Evolutionary conservation across 2,113 vertebrate genomes (phyloP).

Genomic region (Gracilinanus agilis): DNA sequence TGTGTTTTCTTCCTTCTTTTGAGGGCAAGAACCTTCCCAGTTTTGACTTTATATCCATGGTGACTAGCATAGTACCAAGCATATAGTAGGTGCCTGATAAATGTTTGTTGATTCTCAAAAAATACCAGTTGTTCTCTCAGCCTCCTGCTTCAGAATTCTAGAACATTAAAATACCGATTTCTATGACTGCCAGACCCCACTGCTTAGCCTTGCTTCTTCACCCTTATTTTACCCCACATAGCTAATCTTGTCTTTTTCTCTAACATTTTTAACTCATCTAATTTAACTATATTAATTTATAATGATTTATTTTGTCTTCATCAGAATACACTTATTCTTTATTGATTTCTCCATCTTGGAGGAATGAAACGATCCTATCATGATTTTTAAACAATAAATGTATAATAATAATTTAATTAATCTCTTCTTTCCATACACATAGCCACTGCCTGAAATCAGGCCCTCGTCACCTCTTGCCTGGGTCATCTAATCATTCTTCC

Average conservation of each 20-base stretch:
- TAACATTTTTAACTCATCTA: not conserved
- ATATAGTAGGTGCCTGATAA: not conserved
- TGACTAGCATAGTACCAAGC: no score
- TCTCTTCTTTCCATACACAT: not conserved
- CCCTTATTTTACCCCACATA: not conserved
- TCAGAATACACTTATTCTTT: no score
- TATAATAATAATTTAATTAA: no score
- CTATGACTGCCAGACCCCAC: not conserved
- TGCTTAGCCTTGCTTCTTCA: not conserved
- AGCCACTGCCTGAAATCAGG: not conserved
- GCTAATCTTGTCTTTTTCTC: not conserved
- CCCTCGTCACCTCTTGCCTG: not conserved
- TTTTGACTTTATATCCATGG: no score
- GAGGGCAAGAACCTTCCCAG: no score
- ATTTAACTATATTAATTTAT: no score
- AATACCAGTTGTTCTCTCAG: not conserved
- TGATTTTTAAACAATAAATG: no score
- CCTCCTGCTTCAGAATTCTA: not conserved
- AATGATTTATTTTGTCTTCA: no score
- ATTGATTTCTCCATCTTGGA: no score
- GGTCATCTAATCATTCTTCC: not conserved
- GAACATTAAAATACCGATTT: not conserved
- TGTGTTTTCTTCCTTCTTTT: no score
- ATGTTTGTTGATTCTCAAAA: not conserved
- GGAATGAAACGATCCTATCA: no score